phyloP scores from a whole-genome alignment of 1,140 invertebrate species.

The Drosophila carrolli region DNA sequence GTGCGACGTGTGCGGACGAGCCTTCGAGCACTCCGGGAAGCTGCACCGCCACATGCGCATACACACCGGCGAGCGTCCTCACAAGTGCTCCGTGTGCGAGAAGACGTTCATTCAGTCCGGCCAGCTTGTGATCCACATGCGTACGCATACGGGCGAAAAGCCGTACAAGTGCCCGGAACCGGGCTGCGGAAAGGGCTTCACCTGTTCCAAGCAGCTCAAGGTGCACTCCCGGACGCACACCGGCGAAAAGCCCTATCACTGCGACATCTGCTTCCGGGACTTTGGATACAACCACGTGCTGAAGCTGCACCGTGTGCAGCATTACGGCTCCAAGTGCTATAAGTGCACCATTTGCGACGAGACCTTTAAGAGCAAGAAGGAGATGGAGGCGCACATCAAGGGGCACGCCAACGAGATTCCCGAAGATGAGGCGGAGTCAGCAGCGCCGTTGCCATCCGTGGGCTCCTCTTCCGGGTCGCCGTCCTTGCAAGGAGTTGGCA shows the following conservation, averaged over 20 bases:
- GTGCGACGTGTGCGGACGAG: constrained; percentile 95
- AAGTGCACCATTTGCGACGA: constrained; percentile 95
- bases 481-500: constrained; percentile 40
- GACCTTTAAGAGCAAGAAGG: constrained; percentile 95
- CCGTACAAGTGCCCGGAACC: constrained; percentile 94
- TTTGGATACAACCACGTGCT: constrained; percentile 95
- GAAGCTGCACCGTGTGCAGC: constrained; percentile 95
- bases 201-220: constrained; percentile 95
- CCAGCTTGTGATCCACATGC: constrained; percentile 93
- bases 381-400: constrained; percentile 95
- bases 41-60: constrained; percentile 96
- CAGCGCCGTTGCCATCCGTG: constrained; percentile 44
- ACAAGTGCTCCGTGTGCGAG: constrained; percentile 96
- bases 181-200: constrained; percentile 94
- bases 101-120: constrained; percentile 96
- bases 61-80: constrained; percentile 96
- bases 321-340: constrained; percentile 96
- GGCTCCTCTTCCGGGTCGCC: constrained; percentile 40
- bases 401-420: constrained; percentile 91
- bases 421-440: constrained; percentile 76
- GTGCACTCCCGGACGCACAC: constrained; percentile 93
- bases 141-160: constrained; percentile 95
- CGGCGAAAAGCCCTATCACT: constrained; percentile 91
- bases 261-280: constrained; percentile 87
- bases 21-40: constrained; percentile 96